Percentiles rank a stretch among this genome's conserved stretches.
Evolutionary conservation across 2,888 invertebrate species (phyloP).

Genomic region (Drosophila falleni): DNA sequence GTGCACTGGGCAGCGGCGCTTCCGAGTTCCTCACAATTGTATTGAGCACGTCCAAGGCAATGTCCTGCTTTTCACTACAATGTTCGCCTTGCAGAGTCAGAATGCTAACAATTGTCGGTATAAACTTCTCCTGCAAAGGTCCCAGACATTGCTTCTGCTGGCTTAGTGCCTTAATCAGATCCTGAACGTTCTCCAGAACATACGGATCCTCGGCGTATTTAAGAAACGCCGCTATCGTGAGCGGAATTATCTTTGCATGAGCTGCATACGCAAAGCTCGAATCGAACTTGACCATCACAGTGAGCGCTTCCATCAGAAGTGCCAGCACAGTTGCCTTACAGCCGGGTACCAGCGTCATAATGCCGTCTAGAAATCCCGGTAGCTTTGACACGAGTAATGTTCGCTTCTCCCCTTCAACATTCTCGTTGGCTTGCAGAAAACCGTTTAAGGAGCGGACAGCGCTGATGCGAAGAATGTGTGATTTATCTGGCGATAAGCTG

Average conservation of each 20-base stretch:
- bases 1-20: slow-evolving; percentile 87
- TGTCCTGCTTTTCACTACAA: slow-evolving; percentile 85
- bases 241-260: slow-evolving; percentile 88
- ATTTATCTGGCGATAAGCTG: slow-evolving; percentile 83
- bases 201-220: slow-evolving; percentile 89
- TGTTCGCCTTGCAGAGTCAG: slow-evolving; percentile 79
- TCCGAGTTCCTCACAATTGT: slow-evolving; percentile 88
- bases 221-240: slow-evolving; percentile 89
- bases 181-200: slow-evolving; percentile 88
- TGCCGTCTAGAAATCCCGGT: slow-evolving; percentile 86
- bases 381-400: slow-evolving; percentile 85
- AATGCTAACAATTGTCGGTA: slow-evolving; percentile 89
- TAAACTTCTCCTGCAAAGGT: slow-evolving; percentile 88
- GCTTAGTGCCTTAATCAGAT: slow-evolving; percentile 88
- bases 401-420: slow-evolving; percentile 84
- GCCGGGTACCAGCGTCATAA: slow-evolving; percentile 86
- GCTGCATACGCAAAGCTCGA: slow-evolving; percentile 88
- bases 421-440: slow-evolving; percentile 86
- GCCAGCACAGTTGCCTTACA: slow-evolving; percentile 86
- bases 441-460: slow-evolving; percentile 84
- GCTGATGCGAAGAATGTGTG: slow-evolving; percentile 83
- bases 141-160: slow-evolving; percentile 87
- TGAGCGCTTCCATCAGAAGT: slow-evolving; percentile 86
- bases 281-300: slow-evolving; percentile 87
- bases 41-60: slow-evolving; percentile 89